Base-by-base conservation (phyloP, 1,140 invertebrate species). In the Temnothorax nylanderi region DNA sequence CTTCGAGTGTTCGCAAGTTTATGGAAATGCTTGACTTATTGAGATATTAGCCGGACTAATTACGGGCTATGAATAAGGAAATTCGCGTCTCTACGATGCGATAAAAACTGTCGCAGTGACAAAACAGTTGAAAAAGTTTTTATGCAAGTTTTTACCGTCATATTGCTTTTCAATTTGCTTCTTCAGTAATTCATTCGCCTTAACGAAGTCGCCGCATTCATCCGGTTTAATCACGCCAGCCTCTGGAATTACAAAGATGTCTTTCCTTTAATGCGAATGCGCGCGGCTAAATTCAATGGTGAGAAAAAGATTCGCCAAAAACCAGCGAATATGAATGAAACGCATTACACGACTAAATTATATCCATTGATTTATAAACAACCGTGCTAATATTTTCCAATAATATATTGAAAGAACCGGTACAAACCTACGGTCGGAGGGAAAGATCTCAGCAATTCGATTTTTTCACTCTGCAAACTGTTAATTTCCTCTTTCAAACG, bases 171-270 rank as follows among this genome's bases (percentile, higher is more conserved):
- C 76, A 34, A 94, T 90, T 64, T 88, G 84, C n/a, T 58, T 69
- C 51, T 32, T 90, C 8, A 94, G 65, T 32, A 87, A 76, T 85
- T 92, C 85, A 75, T 90, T 93, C 4, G 90, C 90, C 74, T 81
- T 92, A 51, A 91, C 37, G 64, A 87, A 92, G 71, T 93, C 92
- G 41, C 85, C 87, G 69, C 88, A 89, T 56, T 92, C 88, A 69
- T 91, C 87, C 44, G 78, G 37, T 60, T 84, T 74, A 74, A 62
- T 49, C 80, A 51, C 67, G 67, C 67, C 80, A 56, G 69, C 54
- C 26, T 58, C 80, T 84, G 80, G 41, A 84, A 84, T 84, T 84
- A 84, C 44, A 84, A 84, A 75, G 80, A 84, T 75, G 54, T 60
- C 26, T 60, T 60, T 54, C 44, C 41, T 75, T 84, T 75, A 84